Evolutionary conservation across 2,797 vertebrate genomes (phyloP).

Genomic region (Phalanger gymnotis): DNA sequence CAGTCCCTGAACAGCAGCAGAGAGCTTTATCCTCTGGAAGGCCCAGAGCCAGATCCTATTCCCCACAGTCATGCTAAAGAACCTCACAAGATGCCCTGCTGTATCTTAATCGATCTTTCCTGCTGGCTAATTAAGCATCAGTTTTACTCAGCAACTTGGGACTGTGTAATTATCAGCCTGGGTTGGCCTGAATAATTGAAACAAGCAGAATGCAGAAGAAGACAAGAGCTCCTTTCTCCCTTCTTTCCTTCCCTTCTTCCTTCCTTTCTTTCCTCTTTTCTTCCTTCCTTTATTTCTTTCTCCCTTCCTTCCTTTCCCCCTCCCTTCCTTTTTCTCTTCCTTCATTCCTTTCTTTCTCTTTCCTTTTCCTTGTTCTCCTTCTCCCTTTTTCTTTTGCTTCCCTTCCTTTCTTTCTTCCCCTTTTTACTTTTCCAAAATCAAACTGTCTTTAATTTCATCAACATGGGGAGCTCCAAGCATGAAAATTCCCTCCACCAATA

Average conservation of each 20-base stretch:
- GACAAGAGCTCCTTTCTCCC: conserved; percentile 29
- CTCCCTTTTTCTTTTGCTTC: no score
- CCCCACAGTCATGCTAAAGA: conserved; percentile 79
- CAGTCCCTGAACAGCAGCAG: conserved; percentile 58
- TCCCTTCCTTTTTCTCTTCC: background rate
- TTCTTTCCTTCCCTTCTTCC: background rate
- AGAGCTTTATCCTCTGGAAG: conserved; percentile 80
- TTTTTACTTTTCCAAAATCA: conserved; percentile 17
- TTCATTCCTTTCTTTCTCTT: background rate
- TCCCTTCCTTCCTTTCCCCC: no score
- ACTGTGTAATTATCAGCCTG: conserved; percentile 84
- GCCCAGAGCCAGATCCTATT: conserved; percentile 79
- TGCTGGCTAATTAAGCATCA: conserved; percentile 86
- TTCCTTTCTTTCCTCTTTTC: no score
- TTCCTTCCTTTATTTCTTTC: no score
- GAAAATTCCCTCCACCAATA: background rate
- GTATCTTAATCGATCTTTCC: conserved; percentile 85
- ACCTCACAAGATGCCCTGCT: conserved; percentile 81
- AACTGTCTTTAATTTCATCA: conserved; percentile 39
- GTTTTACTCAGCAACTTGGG: conserved; percentile 84
- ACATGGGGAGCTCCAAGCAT: conserved; percentile 24
- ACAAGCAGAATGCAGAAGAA: conserved; percentile 70
- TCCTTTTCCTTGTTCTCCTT: background rate
- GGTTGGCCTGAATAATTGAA: conserved; percentile 86
- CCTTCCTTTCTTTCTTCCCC: background rate